A percentile compares a stretch with the other conserved stretches of the same genome.
Conservation (phyloP, 2,113 vertebrate species). For the Pantherophis guttatus region DNA sequence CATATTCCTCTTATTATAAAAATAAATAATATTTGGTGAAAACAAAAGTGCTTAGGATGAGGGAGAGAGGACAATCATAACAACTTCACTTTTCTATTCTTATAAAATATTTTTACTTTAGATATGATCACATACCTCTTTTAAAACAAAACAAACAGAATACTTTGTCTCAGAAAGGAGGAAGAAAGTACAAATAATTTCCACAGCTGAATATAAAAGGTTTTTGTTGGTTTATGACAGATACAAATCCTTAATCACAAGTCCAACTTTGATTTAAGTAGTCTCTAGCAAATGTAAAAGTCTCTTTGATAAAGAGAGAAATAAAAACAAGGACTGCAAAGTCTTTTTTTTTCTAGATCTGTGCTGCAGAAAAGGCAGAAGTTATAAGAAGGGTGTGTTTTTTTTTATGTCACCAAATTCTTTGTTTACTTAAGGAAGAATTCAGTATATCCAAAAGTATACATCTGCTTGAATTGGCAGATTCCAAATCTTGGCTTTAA, state of each 20-base stretch:
- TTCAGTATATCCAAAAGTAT: background rate
- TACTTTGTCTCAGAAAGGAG: background rate
- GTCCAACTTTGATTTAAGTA: too few species aligned
- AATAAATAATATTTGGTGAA: background rate
- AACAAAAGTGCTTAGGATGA: background rate
- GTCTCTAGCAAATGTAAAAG: too few species aligned
- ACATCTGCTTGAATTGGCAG: background rate
- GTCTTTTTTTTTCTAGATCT: background rate
- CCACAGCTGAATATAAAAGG: background rate
- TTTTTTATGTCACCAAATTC: background rate
- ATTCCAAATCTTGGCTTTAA: background rate
- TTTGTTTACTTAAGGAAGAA: background rate
- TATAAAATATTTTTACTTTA: constrained; percentile 2
- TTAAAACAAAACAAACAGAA: background rate
- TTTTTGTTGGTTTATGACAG: background rate
- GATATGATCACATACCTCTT: background rate
- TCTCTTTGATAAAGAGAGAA: background rate
- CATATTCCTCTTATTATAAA: background rate
- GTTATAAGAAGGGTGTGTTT: background rate
- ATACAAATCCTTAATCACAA: background rate
- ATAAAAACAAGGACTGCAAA: background rate
- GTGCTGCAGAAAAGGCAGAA: background rate
- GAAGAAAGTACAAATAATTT: background rate
- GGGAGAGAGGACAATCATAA: background rate
- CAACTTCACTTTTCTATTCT: background rate